Evolutionary conservation across 2,888 invertebrate genomes (phyloP).

Genomic region (Saturnia pavonia): DNA sequence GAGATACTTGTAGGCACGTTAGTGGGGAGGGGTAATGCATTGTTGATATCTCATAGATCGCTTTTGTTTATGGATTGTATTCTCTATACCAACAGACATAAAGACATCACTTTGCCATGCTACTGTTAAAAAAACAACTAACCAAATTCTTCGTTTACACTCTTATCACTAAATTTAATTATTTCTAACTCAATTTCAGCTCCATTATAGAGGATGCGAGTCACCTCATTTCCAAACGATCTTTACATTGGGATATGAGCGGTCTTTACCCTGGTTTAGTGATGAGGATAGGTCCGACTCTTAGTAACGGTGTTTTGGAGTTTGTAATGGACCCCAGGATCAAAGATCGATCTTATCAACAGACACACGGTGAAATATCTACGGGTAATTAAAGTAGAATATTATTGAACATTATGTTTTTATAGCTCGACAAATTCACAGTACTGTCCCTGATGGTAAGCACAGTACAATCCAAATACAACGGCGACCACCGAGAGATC

Average conservation of each 20-base stretch:
- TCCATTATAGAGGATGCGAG: constrained; percentile 86
- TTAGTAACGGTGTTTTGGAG: constrained; percentile 87
- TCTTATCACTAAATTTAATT: neutral
- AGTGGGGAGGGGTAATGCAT: no score
- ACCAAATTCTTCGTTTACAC: no score
- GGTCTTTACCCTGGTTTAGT: constrained; percentile 88
- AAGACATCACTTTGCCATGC: no score
- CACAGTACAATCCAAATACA: no score
- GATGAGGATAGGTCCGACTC: constrained; percentile 88
- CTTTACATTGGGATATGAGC: constrained; percentile 88
- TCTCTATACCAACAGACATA: no score
- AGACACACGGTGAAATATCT: constrained; percentile 80
- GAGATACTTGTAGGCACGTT: no score
- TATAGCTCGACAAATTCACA: no score
- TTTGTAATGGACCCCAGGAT: constrained; percentile 86
- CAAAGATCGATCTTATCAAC: constrained; percentile 77
- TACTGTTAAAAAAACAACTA: no score
- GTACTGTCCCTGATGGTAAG: no score
- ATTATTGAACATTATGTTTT: neutral
- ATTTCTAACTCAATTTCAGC: constrained; percentile 50
- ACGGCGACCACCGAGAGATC: no score
- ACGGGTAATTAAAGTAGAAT: constrained; percentile 77
- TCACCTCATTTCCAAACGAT: constrained; percentile 86
- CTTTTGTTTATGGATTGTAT: no score
- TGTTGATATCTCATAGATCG: no score